Conservation (phyloP, 2,797 vertebrate species). For the Poecilia picta region DNA sequence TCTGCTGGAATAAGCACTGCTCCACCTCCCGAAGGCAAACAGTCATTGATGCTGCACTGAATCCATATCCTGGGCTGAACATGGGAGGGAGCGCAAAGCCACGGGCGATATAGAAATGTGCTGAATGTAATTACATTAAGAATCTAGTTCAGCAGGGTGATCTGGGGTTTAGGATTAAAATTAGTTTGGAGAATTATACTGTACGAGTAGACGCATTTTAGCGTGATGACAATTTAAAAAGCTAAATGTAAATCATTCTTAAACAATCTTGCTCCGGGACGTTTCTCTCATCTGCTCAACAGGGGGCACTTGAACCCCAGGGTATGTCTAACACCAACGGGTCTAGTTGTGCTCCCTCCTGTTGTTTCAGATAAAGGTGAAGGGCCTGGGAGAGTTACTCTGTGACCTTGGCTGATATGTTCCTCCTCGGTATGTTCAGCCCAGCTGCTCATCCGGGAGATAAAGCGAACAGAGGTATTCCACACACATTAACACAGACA, state of each 20-base stretch:
- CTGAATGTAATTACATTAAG: conserved; percentile 54
- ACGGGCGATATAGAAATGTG: conserved; percentile 41
- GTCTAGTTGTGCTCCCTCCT: conserved; percentile 37
- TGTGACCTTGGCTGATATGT: conserved; percentile 49
- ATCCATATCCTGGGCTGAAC: conserved; percentile 63
- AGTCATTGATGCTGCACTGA: conserved; percentile 59
- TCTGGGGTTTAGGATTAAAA: conserved; percentile 36
- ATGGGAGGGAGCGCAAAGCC: conserved; percentile 26
- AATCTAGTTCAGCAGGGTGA: conserved; percentile 32
- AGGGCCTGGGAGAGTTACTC: conserved; percentile 43
- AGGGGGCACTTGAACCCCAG: conserved; percentile 62
- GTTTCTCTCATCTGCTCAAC: conserved; percentile 50
- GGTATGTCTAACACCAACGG: conserved; percentile 16
- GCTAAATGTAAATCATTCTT: conserved; percentile 14
- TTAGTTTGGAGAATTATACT: conserved; percentile 28
- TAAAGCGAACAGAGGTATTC: conserved; percentile 38
- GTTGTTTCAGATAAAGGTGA: conserved; percentile 46
- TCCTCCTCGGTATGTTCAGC: conserved; percentile 52
- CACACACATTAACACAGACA: conserved; percentile 18
- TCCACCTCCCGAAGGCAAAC: conserved; percentile 62
- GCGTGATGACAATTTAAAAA: conserved; percentile 29
- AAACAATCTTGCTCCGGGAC: conserved; percentile 15
- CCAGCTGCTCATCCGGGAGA: conserved; percentile 52
- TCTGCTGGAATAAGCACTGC: conserved; percentile 72
- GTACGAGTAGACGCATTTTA: conserved; percentile 20